Percentiles rank a stretch among this genome's conserved stretches.
phyloP scores from a whole-genome alignment of 2,888 invertebrate genomes.

The Drosophila kokeensis region DNA sequence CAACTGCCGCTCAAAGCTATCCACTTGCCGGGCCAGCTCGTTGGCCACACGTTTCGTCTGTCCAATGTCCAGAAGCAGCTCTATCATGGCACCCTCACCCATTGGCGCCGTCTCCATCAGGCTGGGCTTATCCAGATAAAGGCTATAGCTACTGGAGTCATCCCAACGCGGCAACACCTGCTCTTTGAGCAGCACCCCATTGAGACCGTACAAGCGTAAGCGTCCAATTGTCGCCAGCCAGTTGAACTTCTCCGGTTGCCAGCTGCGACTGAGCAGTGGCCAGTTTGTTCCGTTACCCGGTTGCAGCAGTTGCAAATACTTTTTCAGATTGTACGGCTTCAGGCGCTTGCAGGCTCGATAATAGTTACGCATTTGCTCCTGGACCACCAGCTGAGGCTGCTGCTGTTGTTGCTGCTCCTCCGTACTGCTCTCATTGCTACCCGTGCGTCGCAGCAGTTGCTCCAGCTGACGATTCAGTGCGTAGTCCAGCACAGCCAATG shows the following conservation, averaged over 20 bases:
- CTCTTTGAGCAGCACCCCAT: conserved; percentile 80
- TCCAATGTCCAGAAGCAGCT: conserved; percentile 78
- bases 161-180: conserved; percentile 83
- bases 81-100: conserved; percentile 78
- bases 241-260: conserved; percentile 74
- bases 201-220: conserved; percentile 76
- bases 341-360: conserved; percentile 82
- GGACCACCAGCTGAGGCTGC: conserved; percentile 32
- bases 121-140: conserved; percentile 82
- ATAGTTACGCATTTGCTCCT: conserved; percentile 73
- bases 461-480: conserved; percentile 79
- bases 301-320: conserved; percentile 77
- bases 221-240: conserved; percentile 81
- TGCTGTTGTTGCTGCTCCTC: conserved; percentile 29
- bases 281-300: conserved; percentile 61
- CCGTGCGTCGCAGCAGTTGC: conserved; percentile 59
- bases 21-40: conserved; percentile 75
- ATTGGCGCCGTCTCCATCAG: conserved; percentile 72
- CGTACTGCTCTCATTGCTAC: conserved; percentile 35
- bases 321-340: conserved; percentile 79
- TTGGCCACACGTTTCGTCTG: conserved; percentile 79
- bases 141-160: conserved; percentile 75
- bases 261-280: conserved; percentile 69
- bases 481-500: conserved; percentile 76
- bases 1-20: conserved; percentile 77